A percentile compares a stretch with the other conserved stretches of the same genome.
Conservation (phyloP, 2,113 vertebrate genomes). For the Podilymbus podiceps region DNA sequence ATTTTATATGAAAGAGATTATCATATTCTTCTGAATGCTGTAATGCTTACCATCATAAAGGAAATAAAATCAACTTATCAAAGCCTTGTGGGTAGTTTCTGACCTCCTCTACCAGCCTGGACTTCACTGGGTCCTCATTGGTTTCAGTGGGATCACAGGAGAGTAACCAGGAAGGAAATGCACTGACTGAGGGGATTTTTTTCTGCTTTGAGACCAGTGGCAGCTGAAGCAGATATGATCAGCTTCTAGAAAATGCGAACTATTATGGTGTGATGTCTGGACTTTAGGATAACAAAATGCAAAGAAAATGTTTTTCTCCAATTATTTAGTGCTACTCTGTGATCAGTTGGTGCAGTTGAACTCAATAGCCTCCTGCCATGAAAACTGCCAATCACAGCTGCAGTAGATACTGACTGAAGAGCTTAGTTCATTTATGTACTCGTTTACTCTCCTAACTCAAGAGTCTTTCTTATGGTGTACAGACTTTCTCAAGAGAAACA, state of each 20-base stretch:
- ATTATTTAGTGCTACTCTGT: background rate
- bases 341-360: background rate
- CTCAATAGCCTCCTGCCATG: background rate
- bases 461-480: background rate
- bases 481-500: background rate
- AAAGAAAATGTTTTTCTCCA: background rate
- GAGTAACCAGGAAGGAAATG: background rate
- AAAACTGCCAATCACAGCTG: background rate
- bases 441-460: background rate
- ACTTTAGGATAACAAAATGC: background rate
- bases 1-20: background rate
- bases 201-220: background rate
- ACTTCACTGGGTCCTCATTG: background rate
- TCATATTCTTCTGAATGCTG: background rate
- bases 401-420: background rate
- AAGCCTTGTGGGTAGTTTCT: background rate
- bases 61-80: background rate
- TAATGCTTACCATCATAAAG: background rate
- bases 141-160: background rate
- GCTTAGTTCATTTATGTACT: background rate
- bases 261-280: background rate
- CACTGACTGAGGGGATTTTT: accelerated
- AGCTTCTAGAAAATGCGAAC: background rate
- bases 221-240: background rate
- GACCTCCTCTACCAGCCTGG: background rate